Percentiles rank a stretch among this genome's conserved stretches.
These are phyloP conservation scores for Drosophila subobscura DNA, from an alignment of 1,140 invertebrate species.

Conservation along the genomic window DNA sequence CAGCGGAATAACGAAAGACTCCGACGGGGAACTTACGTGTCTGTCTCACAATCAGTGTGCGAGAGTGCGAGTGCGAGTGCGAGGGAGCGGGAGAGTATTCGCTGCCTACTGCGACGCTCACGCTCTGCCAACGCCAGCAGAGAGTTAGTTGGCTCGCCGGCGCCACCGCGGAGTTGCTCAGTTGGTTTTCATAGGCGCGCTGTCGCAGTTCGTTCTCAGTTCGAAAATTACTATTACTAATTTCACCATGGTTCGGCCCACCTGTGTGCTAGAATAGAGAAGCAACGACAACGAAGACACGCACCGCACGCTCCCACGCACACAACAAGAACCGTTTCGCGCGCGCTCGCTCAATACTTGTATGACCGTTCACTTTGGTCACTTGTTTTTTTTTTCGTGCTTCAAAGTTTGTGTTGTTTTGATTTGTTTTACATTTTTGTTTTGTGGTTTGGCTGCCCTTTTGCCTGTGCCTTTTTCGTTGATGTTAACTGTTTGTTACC, in stretches of 20 bases:
- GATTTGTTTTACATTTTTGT: conserved; percentile 7
- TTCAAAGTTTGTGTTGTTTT: conserved; percentile 22
- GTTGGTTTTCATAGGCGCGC: conserved; percentile 66
- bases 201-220: conserved; percentile 63
- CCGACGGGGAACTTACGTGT: conserved; percentile 68
- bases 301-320: no score
- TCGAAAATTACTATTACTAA: conserved; percentile 50
- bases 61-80: not conserved
- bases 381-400: conserved; percentile 30
- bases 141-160: not conserved
- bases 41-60: conserved; percentile 17
- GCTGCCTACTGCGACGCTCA: conserved; percentile 7
- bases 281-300: no score
- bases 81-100: conserved; percentile 1
- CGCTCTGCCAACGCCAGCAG: conserved; percentile 5
- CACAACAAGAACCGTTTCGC: not conserved
- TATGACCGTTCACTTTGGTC: not conserved
- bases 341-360: not conserved
- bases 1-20: conserved; percentile 58
- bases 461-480: conserved; percentile 42
- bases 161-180: conserved; percentile 24
- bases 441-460: conserved; percentile 36
- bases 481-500: conserved; percentile 32
- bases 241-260: conserved; percentile 45
- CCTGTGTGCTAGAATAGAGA: no score